Evolutionary conservation across 2,797 vertebrate genomes (phyloP), one percentile per base, ranked within the genome.

Genomic region (Coreius guichenoti): DNA sequence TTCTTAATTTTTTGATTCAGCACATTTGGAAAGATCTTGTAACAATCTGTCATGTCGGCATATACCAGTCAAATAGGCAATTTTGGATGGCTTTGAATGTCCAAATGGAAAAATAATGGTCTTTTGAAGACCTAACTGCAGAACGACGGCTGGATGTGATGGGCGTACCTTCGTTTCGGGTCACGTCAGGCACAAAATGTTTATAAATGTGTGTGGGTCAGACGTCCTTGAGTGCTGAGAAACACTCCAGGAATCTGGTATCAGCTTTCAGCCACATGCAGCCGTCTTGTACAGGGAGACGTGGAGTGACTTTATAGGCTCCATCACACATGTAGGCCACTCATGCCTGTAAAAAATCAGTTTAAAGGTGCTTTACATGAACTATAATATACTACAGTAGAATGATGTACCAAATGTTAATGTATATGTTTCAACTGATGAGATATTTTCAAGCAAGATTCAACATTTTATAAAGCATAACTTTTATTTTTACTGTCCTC

Each of bases 161-260:
- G 39, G 84, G 82, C 21, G 77, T 89, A 89, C 88, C 88, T 89
- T 85, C 67, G 68, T 87, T 87, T 90, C 69, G 67, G 88, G 83
- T 84, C 47, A 83, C 88, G 54, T 86, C 83, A 80, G 89, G 90
- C 91, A 86, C 91, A 92, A 93, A 91, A 70, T 93, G 92, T 94
- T 93, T 93, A 94, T 92, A 94, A 92, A 91, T 87, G 88, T 87
- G 80, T 83, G 21, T n/a, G 54, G 85, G 89, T 49, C 88, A 93
- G 91, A 92, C 92, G 92, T 93, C 92, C 93, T 95, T 94, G 94
- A 92, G 92, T 92, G 90, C 81, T 63, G 89, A 86, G 90, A 93
- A 93, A 89, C 89, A 90, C 91, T 93, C 92, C 91, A 93, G 93
- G 93, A 94, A 92, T 92, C 88, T 81, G 93, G 94, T 95, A 92